Evolutionary conservation across 2,113 vertebrate species (phyloP).

Genomic region (Colossoma macropomum): DNA sequence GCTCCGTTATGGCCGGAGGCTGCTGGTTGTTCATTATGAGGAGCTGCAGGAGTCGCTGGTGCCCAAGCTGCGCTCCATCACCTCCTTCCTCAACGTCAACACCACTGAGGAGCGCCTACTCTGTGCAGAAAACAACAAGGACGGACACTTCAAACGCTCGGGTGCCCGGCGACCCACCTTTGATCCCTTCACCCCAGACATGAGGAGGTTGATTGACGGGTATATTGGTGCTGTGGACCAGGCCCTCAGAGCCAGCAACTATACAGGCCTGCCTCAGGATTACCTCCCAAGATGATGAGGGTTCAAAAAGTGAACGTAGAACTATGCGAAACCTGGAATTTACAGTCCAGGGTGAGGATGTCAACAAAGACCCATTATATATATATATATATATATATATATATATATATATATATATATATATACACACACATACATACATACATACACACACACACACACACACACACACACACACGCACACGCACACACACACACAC

Average conservation of each 20-base stretch:
- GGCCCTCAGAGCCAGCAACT: conserved; percentile 81
- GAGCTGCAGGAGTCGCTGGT: conserved; percentile 80
- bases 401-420: no score
- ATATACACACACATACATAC: no score
- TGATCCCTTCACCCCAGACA: conserved; percentile 86
- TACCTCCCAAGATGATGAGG: conserved; percentile 86
- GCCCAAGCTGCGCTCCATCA: conserved; percentile 79
- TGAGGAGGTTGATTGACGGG: conserved; percentile 83
- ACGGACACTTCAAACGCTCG: conserved; percentile 84
- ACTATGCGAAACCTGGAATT: background rate
- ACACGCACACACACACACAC: no score
- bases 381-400: no score
- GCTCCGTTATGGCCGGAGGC: conserved; percentile 81
- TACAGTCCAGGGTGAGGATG: background rate
- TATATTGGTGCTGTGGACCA: conserved; percentile 85
- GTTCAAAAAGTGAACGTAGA: background rate
- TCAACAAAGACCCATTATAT: background rate
- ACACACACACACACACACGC: no score
- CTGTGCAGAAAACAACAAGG: conserved; percentile 87
- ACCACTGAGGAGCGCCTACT: conserved; percentile 83
- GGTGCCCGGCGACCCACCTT: conserved; percentile 74
- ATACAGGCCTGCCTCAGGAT: conserved; percentile 82
- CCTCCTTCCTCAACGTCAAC: conserved; percentile 80
- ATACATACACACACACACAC: no score
- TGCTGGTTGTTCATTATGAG: conserved; percentile 85